Conservation (phyloP, 2,797 vertebrate species). For the Myotis findleyi region DNA sequence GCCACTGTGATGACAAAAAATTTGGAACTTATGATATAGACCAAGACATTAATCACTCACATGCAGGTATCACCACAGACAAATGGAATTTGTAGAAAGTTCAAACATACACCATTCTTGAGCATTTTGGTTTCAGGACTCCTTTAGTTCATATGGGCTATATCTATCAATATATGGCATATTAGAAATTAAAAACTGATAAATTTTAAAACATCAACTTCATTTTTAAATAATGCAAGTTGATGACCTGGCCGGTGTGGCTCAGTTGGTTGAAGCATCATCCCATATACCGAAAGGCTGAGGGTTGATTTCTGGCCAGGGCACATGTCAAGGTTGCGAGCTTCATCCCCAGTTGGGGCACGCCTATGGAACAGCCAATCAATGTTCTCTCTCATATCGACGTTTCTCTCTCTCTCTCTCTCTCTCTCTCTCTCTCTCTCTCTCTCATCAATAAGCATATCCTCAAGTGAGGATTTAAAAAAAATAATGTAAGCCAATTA, state of each 20-base stretch:
- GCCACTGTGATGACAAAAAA: neutral
- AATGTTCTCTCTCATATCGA: neutral
- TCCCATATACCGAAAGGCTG: neutral
- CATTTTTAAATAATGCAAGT: neutral
- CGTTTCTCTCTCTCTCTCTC: no score
- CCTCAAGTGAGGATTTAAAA: no score
- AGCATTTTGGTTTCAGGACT: neutral
- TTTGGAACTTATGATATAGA: neutral
- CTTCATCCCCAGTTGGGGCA: neutral
- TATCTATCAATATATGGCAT: neutral
- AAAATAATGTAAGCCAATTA: neutral
- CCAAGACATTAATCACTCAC: neutral
- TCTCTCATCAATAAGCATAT: no score
- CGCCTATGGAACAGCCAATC: neutral
- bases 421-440: no score
- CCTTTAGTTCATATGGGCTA: neutral
- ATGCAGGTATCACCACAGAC: neutral
- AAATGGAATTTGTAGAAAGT: neutral
- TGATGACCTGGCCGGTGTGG: neutral
- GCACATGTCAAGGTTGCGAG: neutral
- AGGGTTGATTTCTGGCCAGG: neutral
- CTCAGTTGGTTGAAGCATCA: neutral
- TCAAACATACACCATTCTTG: neutral
- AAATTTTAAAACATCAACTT: neutral
- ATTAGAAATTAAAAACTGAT: conserved; percentile 32